Base-by-base conservation (phyloP, 2,797 vertebrate species). In the Tragelaphus oryx region DNA sequence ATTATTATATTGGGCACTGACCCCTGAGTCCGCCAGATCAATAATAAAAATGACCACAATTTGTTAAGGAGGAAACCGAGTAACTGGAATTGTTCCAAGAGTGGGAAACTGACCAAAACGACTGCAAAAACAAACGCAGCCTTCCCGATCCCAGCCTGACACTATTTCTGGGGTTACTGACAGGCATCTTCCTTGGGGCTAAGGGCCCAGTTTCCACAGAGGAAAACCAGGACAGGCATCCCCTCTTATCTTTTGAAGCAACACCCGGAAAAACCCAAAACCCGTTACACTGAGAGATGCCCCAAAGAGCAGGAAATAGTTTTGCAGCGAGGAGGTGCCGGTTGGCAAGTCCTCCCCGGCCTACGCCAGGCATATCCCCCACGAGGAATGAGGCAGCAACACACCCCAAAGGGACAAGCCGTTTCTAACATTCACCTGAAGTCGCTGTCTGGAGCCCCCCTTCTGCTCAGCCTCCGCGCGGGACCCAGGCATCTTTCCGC, bases 341-440 rank as follows among this genome's bases (percentile, higher is more conserved):
- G 13, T 22, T 14, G 30, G 24, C 75, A 24, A 65, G n/a, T 48
- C 8, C 46, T 16, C 50, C 55, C 8, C 12, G 46, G 52, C 24
- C 93, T 30, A 4, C 6, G 30, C 20, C 54, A 11, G 1, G 44
- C 75, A 75, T 18, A 26, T 24, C 17, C 10, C 52, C 52, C 55
- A 20, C 55, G 11, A 44, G 22, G 28, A 52, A 17, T 4, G 20
- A 26, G 18, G 41, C 55, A 37, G 68, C 14, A 41, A 78, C 82
- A 55, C 75, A 87, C 79, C 22, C 8, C 10, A 54, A 76, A 79
- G 30, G 11, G 9, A n/a, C 81, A 30, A 37, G 46, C 13, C 5
- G 22, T 71, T 48, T 91, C 89, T 96, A 94, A 94, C 95, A 83
- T 92, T 87, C 59, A 89, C 84, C 78, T 91, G 93, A 8, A 74